These are phyloP conservation scores for Neoarius graeffei DNA, from an alignment of 2,113 vertebrate genomes.

Conservation along the genomic window DNA sequence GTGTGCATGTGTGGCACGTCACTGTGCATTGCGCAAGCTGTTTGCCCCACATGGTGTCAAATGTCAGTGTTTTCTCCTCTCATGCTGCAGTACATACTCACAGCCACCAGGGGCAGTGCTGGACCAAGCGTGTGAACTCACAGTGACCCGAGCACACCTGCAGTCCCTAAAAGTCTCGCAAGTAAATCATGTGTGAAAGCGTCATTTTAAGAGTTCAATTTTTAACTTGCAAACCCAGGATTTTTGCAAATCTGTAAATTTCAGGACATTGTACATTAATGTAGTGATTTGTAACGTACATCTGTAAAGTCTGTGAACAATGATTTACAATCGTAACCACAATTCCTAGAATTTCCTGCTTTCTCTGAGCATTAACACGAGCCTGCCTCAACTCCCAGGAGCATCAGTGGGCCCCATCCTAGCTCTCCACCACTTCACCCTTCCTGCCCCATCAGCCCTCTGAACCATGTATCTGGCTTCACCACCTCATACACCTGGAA, in stretches of 20 bases:
- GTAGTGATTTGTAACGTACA: background rate
- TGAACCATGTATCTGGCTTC: background rate
- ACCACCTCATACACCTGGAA: background rate
- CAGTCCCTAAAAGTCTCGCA: background rate
- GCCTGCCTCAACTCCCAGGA: background rate
- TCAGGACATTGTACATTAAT: background rate
- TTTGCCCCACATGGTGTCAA: constrained; percentile 56
- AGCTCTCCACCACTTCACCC: background rate
- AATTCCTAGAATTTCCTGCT: background rate
- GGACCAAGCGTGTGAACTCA: constrained; percentile 39
- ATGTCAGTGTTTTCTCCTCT: constrained; percentile 42
- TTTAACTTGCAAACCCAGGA: background rate
- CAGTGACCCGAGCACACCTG: background rate
- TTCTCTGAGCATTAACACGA: background rate
- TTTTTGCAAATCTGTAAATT: background rate
- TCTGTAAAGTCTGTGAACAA: background rate
- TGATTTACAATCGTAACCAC: background rate
- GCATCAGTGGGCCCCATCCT: background rate
- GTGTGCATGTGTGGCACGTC: constrained; percentile 35
- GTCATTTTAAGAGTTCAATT: background rate
- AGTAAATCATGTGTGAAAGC: background rate
- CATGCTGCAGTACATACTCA: constrained; percentile 38
- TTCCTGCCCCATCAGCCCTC: background rate
- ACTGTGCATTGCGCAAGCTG: constrained; percentile 67
- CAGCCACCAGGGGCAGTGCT: constrained; percentile 47